Base-by-base conservation (phyloP, 2,113 vertebrate genomes). In the Percopsis transmontana region DNA sequence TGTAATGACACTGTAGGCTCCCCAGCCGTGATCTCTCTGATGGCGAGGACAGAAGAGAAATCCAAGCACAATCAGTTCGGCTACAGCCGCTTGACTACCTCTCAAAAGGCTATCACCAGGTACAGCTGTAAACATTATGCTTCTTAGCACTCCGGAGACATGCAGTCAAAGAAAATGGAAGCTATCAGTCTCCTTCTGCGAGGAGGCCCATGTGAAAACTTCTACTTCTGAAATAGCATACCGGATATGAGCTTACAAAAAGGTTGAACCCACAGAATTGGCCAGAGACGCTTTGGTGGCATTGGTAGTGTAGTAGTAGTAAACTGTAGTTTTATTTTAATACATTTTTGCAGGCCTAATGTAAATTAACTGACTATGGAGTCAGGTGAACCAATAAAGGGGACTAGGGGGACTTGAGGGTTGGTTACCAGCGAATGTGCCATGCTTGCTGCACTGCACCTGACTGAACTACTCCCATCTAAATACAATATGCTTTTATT, bases 51-150 rank as follows among this genome's bases (percentile, higher is more conserved):
- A 77, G 23, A 50, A 64, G 68, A 76, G 74, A 77, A 81, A 90
- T 86, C 82, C 83, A 68, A 74, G 71, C 57, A 9, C 69, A 82
- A 81, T 81, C 72, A 75, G 33, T 72, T 70, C 58, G 68, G 77
- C 66, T 55, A 65, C 48, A 67, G 69, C 75, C 74, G 83, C 85
- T 82, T 82, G 27, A 62, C 57, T 65, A 20, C 33, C 74, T 66
- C 77, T 81, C 74, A 61, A 79, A 82, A 82, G 77, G 84, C 83
- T 72, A 79, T 84, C 82, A 82, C 66, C 48, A 66, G 13, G 67
- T 70, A 80, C 85, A 85, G 85, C 82, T 85, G 85, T 81, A 87
- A 85, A 86, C 85, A 85, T 81, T 83, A 79, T 72, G 78, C 81
- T 72, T 20, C 77, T 72, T 70, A 24, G 66, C 65, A 71, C 74